Evolutionary conservation across 2,797 vertebrate species (phyloP).

Genomic region (Mormyrops attenuatus): DNA sequence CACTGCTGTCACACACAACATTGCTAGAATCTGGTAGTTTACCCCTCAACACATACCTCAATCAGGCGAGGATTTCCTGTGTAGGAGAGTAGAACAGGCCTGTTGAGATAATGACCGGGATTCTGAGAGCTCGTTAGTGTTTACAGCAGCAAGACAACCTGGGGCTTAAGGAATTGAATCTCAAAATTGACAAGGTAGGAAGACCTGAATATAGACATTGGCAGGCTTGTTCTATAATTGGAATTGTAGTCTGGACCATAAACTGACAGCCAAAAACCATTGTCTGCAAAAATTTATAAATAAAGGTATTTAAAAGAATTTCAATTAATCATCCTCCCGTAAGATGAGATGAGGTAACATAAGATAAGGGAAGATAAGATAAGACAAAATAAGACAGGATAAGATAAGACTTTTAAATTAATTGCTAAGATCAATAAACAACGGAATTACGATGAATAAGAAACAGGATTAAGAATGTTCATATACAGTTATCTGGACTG

Average conservation of each 20-base stretch:
- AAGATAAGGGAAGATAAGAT: too few species aligned
- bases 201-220: neutral
- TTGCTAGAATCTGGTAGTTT: neutral
- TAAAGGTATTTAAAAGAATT: too few species aligned
- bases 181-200: neutral
- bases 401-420: neutral
- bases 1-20: neutral
- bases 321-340: neutral
- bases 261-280: neutral
- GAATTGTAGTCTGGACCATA: neutral
- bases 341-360: too few species aligned
- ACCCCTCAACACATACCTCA: neutral
- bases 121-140: conserved; percentile 1
- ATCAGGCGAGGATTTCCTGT: neutral
- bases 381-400: too few species aligned
- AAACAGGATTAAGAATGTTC: neutral
- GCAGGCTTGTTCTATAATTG: neutral
- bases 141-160: neutral
- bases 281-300: neutral
- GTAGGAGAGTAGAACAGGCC: neutral
- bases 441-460: neutral
- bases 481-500: neutral
- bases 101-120: neutral
- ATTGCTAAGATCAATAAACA: neutral
- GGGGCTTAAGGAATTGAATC: neutral